Base-by-base conservation (phyloP, 2,113 vertebrate genomes). In the Platycercus adscitus region DNA sequence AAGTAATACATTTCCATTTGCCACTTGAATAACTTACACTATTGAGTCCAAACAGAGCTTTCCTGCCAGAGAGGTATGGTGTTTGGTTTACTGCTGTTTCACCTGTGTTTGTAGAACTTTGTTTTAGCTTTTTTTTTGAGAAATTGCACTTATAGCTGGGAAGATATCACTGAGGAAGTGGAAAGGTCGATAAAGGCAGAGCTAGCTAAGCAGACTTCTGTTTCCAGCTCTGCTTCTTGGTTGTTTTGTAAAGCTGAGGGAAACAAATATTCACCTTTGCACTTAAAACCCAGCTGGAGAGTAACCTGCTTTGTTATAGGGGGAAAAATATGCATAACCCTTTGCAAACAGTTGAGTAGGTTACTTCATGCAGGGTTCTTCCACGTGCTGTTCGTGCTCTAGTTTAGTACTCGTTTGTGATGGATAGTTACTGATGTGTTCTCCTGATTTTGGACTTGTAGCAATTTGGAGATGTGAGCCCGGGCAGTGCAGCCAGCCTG, bases 321-420 rank as follows among this genome's bases (percentile, higher is more conserved):
- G 55, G 2, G 8, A 9, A 23, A 20, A 35, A 13, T 0, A 0
- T 11, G 10, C 3, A 12, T 3, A 79, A 47, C 21, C 21, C 41
- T 70, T 61, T 64, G 46, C 11, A 28, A 63, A 70, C 19, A n/a
- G 69, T 23, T 31, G 21, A 20, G 25, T 35, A 28, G 49, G 13
- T 60, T 17, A 6, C 43, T 60, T n/a, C 0, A 0, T 17, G 52
- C 2, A 6, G 8, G 58, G 29, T 25, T 66, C 41, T n/a, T 39
- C 43, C 11, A 4, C 1, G 0, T 29, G 20, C 2, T 6, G 4
- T 76, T 60, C 19, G 28, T 85, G 0, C 52, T 73, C 25, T 28
- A 12, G 35, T 39, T 66, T 16, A 7, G 2, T 52, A 2, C n/a
- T 25, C 8, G 11, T 14, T 31, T 44, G 24, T 44, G 35, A 1